Evolutionary conservation across 2,888 invertebrate genomes (phyloP), one percentile per base, ranked within the genome.

Genomic region (Eremobia ochroleuca): DNA sequence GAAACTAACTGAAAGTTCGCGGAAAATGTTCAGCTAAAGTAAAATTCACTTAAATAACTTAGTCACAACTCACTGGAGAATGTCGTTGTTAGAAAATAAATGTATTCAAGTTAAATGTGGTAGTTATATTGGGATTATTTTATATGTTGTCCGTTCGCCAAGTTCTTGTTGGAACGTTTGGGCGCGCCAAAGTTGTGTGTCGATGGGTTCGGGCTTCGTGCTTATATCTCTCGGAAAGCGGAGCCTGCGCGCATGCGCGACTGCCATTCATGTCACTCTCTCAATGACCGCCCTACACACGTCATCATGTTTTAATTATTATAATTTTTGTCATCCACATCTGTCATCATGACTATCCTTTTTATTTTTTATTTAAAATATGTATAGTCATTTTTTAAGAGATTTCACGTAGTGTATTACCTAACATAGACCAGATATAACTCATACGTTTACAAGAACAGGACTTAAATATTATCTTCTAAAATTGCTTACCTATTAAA

Each of bases 141-240:
- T 78, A 74, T 88, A 84, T 90, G 88, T 89, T 90, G 88, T 89
- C 89, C 84, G 91, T 91, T 77, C 91, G 90, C 91, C 90, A 90
- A 92, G 91, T 94, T 92, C 93, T 94, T 90, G 93, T 91, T 91
- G 91, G 93, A 93, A 92, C 94, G 96, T 93, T 94, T 93, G 94
- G 93, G 92, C 95, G 95, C 96, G 96, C 93, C 94, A 95, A 96
- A 96, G 95, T 96, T 96, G 92, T 96, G 96, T 92, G 96, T 91
- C 92, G 90, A 89, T 91, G 89, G 93, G 90, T 92, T 92, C 92
- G 92, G 88, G 92, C 90, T 90, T 87, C 95, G 93, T 89, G 95
- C 95, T 96, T 97, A 96, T 96, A 97, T 97, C 95, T 93, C 90
- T 89, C 89, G 80, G 92, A 88, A 89, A 87, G 90, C 89, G 90